phyloP scores from a whole-genome alignment of 1,140 invertebrate species.

The Leptinotarsa lineolata region DNA sequence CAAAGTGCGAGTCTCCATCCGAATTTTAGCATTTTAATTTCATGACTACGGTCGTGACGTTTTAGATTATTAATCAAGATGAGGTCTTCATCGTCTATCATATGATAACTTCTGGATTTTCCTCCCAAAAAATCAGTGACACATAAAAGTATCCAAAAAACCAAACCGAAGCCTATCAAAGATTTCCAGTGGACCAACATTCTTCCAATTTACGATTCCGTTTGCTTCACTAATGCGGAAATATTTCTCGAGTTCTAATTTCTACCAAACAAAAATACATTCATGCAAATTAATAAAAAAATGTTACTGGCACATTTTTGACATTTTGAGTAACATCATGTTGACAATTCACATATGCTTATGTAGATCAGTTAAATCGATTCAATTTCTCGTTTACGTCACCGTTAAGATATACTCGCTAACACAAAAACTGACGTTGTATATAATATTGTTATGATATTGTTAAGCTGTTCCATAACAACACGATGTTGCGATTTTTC shows the following conservation, averaged over 20 bases:
- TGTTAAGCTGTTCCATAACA: too few species aligned
- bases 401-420: too few species aligned
- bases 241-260: constrained; percentile 1
- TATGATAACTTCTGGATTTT: constrained; percentile 5
- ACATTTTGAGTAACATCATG: not conserved
- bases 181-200: constrained; percentile 45
- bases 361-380: too few species aligned
- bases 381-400: too few species aligned
- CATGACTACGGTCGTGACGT: not conserved
- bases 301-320: constrained; percentile 11
- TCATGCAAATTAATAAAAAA: not conserved
- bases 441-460: too few species aligned
- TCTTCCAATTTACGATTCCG: not conserved
- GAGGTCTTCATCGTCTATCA: not conserved
- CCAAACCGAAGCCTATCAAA: constrained; percentile 36
- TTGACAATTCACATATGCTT: too few species aligned
- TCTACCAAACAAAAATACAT: not conserved
- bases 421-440: too few species aligned
- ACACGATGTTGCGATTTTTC: too few species aligned
- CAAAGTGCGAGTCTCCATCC: not conserved
- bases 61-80: not conserved
- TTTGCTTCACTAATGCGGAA: too few species aligned
- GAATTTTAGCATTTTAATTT: constrained; percentile 4
- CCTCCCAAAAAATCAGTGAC: constrained; percentile 36
- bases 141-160: constrained; percentile 42